Base-by-base conservation (phyloP, 2,888 invertebrate genomes). In the Phortica okadai region DNA sequence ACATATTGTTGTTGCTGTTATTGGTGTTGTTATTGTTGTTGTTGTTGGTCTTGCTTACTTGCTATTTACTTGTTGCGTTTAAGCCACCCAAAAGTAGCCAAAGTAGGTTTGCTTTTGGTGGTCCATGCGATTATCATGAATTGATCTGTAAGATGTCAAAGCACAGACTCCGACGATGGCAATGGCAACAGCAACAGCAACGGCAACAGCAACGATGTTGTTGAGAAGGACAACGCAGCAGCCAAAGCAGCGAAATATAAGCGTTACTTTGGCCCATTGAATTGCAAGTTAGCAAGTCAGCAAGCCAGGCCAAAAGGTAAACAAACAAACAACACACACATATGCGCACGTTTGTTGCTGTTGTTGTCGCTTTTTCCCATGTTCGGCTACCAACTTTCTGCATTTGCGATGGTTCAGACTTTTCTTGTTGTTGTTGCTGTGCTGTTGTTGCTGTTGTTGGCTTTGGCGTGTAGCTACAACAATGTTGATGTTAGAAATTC, bases 71-170 rank as follows among this genome's bases (percentile, higher is more conserved):
- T 62, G 59, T 21, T 62, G 62, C 16, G 62, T 25, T 54, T 45
- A 25, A 72, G 62, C 83, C 83, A 82, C 83, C 84, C 87, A 82
- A 84, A 84, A 82, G 82, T 50, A 50, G 86, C 82, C 87, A 78
- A 77, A 77, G 75, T 77, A 73, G 69, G 72, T 74, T 33, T 62
- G 45, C 67, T 74, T 42, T 72, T 58, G 88, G 88, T 88, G 89
- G 89, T 88, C 88, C 88, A 82, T 81, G 74, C 88, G 89, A 89
- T 88, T 89, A 88, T 89, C 88, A 88, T 89, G 89, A 88, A 88
- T 89, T 89, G 88, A 88, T 88, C 88, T 88, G 88, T 88, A 88
- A 89, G 87, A 88, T 89, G 88, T 88, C 88, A 88, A 88, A 88
- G 88, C 87, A 84, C 87, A 86, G 81, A 82, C 84, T 84, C 80